Percentiles rank a stretch among this genome's conserved stretches.
These are phyloP conservation scores for Oryzias sinensis DNA, from an alignment of 2,797 vertebrate species.

Conservation along the genomic window DNA sequence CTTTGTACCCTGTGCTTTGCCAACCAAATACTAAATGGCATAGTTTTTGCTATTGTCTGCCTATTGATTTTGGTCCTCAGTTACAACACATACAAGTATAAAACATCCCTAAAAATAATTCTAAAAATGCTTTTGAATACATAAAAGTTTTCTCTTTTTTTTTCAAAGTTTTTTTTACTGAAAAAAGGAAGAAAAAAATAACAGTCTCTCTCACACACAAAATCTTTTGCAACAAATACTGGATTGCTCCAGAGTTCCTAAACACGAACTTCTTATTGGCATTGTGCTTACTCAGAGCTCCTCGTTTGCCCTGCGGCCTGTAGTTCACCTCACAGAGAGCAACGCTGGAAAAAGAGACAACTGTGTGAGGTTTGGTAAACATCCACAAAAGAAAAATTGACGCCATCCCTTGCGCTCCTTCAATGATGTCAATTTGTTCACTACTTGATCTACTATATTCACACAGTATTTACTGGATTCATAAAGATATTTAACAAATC, in stretches of 20 bases:
- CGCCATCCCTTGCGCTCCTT: slow-evolving; percentile 64
- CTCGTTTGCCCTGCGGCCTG: slow-evolving; percentile 50
- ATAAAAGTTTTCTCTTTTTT: slow-evolving; percentile 74
- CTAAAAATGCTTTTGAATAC: slow-evolving; percentile 80
- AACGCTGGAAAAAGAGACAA: slow-evolving; percentile 68
- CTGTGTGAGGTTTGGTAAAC: slow-evolving; percentile 74
- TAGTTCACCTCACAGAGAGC: slow-evolving; percentile 69
- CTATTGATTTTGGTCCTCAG: slow-evolving; percentile 83
- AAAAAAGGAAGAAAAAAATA: slow-evolving; percentile 76
- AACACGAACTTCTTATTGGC: slow-evolving; percentile 70
- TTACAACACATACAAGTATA: slow-evolving; percentile 80
- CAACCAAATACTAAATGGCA: slow-evolving; percentile 75
- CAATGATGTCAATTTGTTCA: slow-evolving; percentile 71
- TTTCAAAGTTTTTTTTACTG: slow-evolving; percentile 59
- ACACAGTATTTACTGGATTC: slow-evolving; percentile 79
- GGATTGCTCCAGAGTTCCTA: slow-evolving; percentile 72
- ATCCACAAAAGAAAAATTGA: slow-evolving; percentile 70
- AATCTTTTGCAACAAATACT: slow-evolving; percentile 71
- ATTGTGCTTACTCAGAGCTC: slow-evolving; percentile 75
- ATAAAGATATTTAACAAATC: slow-evolving; percentile 79
- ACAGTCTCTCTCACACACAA: slow-evolving; percentile 81
- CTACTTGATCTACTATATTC: slow-evolving; percentile 80
- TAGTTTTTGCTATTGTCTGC: slow-evolving; percentile 82
- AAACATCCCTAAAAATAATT: slow-evolving; percentile 85
- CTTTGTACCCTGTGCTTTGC: slow-evolving; percentile 79